These are phyloP conservation scores for Malurus melanocephalus DNA, from an alignment of 2,113 vertebrate genomes.

Conservation along the genomic window DNA sequence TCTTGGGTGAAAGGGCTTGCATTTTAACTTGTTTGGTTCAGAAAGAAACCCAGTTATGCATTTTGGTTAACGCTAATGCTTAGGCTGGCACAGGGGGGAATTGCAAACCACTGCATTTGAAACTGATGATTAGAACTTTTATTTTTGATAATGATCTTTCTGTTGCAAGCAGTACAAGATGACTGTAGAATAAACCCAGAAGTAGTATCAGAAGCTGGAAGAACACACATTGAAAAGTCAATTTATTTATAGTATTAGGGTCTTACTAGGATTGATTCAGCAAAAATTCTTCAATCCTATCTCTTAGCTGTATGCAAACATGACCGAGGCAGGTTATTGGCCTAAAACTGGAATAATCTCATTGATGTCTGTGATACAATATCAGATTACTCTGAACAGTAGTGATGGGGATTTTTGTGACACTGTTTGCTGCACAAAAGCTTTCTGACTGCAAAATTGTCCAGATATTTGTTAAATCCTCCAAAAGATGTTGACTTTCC, in stretches of 20 bases:
- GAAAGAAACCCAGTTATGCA: background rate
- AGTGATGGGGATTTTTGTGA: background rate
- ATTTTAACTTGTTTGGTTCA: constrained; percentile 40
- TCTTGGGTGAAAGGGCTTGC: constrained; percentile 11
- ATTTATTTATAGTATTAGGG: background rate
- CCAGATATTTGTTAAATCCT: background rate
- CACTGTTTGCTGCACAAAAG: background rate
- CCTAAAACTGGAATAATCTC: background rate
- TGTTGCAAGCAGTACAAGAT: background rate
- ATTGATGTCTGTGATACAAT: background rate
- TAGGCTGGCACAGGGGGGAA: constrained; percentile 5
- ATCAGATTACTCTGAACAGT: background rate
- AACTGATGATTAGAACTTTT: constrained; percentile 61
- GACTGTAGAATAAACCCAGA: background rate
- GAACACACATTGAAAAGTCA: background rate
- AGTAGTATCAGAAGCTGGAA: background rate
- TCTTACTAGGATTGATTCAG: background rate
- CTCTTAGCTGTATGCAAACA: background rate
- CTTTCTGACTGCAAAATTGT: background rate
- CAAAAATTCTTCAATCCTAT: background rate
- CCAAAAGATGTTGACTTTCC: background rate
- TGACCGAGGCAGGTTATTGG: background rate
- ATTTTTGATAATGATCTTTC: constrained; percentile 65
- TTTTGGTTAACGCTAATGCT: constrained; percentile 13
- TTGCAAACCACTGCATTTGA: constrained; percentile 40